Evolutionary conservation across 2,113 vertebrate species (phyloP).

Genomic region (Ailurus styani): DNA sequence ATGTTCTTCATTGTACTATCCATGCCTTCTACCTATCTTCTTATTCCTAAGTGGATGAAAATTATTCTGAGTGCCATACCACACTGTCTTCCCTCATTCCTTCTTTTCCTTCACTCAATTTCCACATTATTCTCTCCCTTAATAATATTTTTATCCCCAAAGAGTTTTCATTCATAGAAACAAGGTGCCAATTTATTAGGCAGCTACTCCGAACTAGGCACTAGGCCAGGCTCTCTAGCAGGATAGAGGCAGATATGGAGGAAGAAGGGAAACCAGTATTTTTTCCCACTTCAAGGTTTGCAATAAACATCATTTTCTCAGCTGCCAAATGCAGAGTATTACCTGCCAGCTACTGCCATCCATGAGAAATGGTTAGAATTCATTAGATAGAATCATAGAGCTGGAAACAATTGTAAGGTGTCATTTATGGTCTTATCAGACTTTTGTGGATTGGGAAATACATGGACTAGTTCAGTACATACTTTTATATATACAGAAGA

Average conservation of each 20-base stretch:
- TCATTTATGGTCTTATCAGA: neutral
- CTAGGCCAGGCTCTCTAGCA: neutral
- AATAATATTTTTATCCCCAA: neutral
- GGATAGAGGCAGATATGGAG: neutral
- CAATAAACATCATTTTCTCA: conserved; percentile 32
- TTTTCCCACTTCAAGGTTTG: neutral
- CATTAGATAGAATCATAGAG: conserved; percentile 5
- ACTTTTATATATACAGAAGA: neutral
- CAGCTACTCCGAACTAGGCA: neutral
- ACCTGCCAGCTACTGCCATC: neutral
- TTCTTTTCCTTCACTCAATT: neutral
- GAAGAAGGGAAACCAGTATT: neutral
- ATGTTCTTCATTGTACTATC: neutral
- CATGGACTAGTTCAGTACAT: neutral
- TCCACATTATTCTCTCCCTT: neutral
- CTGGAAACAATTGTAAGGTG: neutral
- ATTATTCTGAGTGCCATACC: neutral
- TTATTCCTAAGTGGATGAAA: neutral
- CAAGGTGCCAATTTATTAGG: neutral
- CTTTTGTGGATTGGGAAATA: neutral
- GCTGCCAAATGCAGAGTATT: neutral
- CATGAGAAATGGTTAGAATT: conserved; percentile 37
- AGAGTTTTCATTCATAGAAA: conserved; percentile 24
- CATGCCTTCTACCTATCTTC: neutral
- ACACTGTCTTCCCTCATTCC: neutral